These are phyloP conservation scores for Aegotheles bennettii DNA, from an alignment of 2,113 vertebrate species.

Conservation along the genomic window DNA sequence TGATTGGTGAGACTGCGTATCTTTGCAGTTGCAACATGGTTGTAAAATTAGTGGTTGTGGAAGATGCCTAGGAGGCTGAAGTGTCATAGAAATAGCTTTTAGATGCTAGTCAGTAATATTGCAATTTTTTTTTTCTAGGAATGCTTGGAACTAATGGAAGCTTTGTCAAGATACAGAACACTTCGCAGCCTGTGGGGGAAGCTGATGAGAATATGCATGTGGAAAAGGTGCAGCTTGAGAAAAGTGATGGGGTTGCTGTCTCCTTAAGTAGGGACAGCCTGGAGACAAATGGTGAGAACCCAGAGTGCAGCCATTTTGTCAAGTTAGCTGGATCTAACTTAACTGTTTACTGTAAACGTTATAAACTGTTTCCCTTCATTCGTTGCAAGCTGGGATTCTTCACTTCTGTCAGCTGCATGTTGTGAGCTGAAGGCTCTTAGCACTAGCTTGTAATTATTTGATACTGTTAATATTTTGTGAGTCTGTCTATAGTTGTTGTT, in stretches of 20 bases:
- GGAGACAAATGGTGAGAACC: constrained; percentile 80
- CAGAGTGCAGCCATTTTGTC: neutral
- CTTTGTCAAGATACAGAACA: constrained; percentile 77
- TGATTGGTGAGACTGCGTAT: neutral
- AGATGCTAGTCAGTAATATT: neutral
- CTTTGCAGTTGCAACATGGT: neutral
- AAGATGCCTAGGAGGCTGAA: neutral
- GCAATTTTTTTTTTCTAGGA: constrained; percentile 54
- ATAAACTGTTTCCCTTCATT: neutral
- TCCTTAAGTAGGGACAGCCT: constrained; percentile 75
- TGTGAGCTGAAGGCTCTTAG: neutral
- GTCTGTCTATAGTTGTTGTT: neutral
- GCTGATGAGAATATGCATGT: constrained; percentile 52
- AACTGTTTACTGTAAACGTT: neutral
- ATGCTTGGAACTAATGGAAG: constrained; percentile 59
- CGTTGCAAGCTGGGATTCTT: neutral
- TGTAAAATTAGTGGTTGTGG: neutral
- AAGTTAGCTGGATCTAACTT: neutral
- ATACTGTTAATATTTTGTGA: neutral
- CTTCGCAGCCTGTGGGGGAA: constrained; percentile 67
- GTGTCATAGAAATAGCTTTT: neutral
- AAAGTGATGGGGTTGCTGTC: constrained; percentile 32
- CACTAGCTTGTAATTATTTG: neutral
- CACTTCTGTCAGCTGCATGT: neutral
- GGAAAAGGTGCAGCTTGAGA: constrained; percentile 52